Conservation (phyloP, 1,140 invertebrate species). For the Macrotrachela quadricornifera region DNA sequence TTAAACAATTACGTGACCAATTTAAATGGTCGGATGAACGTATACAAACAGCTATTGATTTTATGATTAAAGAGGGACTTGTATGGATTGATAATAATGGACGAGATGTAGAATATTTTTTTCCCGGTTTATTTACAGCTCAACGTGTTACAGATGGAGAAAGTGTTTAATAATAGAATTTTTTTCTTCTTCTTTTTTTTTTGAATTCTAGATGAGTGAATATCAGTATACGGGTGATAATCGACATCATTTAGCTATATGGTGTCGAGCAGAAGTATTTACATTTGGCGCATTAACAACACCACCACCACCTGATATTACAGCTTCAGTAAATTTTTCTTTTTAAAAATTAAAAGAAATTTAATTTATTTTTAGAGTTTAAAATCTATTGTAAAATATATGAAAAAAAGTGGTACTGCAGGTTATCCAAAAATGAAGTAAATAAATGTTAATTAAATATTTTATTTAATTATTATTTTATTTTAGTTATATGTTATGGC, state of each 20-base stretch:
- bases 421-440: constrained; percentile 5
- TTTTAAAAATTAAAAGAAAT: background rate
- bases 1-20: background rate
- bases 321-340: constrained; percentile 14
- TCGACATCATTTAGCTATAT: constrained; percentile 11
- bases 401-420: background rate
- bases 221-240: too few species aligned
- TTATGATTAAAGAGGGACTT: constrained; percentile 6
- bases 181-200: too few species aligned
- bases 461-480: background rate
- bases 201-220: too few species aligned
- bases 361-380: background rate
- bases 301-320: constrained; percentile 17
- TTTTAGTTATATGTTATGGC: constrained; percentile 28
- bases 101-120: too few species aligned
- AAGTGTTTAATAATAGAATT: too few species aligned
- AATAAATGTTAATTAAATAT: background rate
- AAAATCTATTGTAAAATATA: background rate
- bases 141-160: too few species aligned
- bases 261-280: constrained; percentile 29
- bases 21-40: background rate
- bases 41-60: background rate
- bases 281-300: constrained; percentile 23
- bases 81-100: background rate
- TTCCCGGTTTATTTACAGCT: too few species aligned